Conservation (phyloP, 2,888 invertebrate genomes). For the Sisyra terminalis region DNA sequence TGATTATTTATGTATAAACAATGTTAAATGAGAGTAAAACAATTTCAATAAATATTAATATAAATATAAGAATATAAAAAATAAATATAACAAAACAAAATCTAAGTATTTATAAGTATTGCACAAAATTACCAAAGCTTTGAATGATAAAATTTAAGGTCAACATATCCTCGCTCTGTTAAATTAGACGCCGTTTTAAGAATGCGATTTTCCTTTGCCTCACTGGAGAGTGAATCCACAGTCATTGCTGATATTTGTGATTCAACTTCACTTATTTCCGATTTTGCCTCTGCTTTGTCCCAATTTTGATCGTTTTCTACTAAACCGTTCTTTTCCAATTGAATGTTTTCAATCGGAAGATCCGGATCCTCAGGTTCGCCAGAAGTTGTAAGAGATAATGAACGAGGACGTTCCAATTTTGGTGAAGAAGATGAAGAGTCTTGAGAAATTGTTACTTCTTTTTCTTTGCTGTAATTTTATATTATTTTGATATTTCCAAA, state of each 20-base stretch:
- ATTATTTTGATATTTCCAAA: conserved; percentile 7
- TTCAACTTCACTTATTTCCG: not conserved
- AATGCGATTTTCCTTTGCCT: conserved; percentile 18
- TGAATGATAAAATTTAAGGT: conserved; percentile 63
- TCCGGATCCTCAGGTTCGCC: conserved; percentile 23
- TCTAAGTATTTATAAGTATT: conserved; percentile 3
- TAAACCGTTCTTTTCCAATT: conserved; percentile 9
- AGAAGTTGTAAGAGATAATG: conserved; percentile 32
- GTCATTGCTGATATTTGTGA: conserved; percentile 5
- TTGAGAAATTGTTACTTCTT: conserved; percentile 4
- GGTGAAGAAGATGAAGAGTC: conserved; percentile 11
- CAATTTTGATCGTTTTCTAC: not conserved
- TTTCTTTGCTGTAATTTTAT: conserved; percentile 12
- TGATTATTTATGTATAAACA: not conserved
- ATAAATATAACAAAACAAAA: conserved; percentile 2
- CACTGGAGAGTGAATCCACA: conserved; percentile 9
- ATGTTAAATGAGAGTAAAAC: conserved; percentile 1
- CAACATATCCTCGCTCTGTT: conserved; percentile 51
- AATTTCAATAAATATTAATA: not conserved
- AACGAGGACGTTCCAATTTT: conserved; percentile 29
- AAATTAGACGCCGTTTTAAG: conserved; percentile 23
- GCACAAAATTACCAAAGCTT: conserved; percentile 45
- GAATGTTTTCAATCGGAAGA: conserved; percentile 8
- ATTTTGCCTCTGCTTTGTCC: conserved; percentile 1
- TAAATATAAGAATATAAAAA: not conserved